Evolutionary conservation across 2,113 vertebrate species (phyloP).

Genomic region (Pitta sordida): DNA sequence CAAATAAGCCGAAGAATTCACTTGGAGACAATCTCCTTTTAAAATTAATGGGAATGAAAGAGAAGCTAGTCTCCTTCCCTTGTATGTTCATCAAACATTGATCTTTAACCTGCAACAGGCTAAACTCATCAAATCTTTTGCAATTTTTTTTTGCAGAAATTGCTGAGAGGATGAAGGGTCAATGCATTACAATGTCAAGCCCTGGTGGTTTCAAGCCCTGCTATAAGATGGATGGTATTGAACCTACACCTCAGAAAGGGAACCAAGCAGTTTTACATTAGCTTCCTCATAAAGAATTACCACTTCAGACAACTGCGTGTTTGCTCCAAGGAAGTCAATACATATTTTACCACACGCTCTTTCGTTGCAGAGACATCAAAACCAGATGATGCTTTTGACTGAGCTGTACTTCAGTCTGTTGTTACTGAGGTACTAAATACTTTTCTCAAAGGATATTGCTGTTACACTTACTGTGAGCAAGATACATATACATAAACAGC

Average conservation of each 20-base stretch:
- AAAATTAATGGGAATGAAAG: neutral
- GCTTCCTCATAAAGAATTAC: neutral
- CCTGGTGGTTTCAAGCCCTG: neutral
- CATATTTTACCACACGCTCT: neutral
- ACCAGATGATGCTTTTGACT: fast-evolving
- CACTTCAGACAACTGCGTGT: neutral
- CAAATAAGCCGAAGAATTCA: neutral
- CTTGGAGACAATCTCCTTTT: neutral
- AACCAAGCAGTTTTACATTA: neutral
- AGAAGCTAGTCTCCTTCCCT: neutral
- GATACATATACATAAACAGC: neutral
- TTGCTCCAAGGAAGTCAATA: neutral
- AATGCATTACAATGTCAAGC: neutral
- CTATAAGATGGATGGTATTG: neutral
- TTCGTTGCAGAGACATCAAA: neutral
- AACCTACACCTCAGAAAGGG: neutral
- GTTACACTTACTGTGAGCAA: neutral
- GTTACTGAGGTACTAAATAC: neutral
- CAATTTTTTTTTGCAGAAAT: neutral
- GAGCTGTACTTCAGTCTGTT: neutral
- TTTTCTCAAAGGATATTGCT: neutral
- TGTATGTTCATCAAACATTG: neutral
- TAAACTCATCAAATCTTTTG: neutral
- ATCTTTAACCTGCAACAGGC: conserved; percentile 30
- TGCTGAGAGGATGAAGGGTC: neutral